Evolutionary conservation across 2,888 invertebrate genomes (phyloP), one percentile per base, ranked within the genome.

Genomic region (Anticlea derivata): DNA sequence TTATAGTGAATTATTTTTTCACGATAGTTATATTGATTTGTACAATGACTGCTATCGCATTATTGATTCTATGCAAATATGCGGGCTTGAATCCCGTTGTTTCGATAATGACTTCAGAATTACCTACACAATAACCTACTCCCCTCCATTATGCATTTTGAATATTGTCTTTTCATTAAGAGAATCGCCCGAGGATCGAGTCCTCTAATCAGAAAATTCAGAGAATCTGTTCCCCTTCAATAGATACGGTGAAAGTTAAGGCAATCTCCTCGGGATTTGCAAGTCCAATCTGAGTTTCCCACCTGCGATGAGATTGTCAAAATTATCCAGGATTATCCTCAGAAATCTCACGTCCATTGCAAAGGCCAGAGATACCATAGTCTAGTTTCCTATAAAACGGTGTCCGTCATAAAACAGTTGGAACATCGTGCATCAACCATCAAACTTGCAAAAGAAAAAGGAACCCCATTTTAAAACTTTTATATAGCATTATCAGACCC

Each of bases 281-380:
- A 52, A 48, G 52, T 48, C 52, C 52, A 52, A 52, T 52, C 52
- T 34, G 41, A 23, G 43, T 27, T 37, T 47, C 27, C 47, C 52
- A 52, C 52, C 47, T 48, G 52, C 47, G 47, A 52, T 52, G 52
- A 43, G 52, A 52, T 48, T 43, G 47, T 48, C 47, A 43, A 52
- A 52, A 52, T 52, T 52, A 52, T 48, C 52, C 47, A 23, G 52
- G 47, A 48, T 52, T 43, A 52, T 52, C 47, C 47, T 20, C 50
- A 13, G 13, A 50, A 48, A 34, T 39, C 43, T 48, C 43, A 39
- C 31, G 47, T 52, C 52, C 47, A 26, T 33, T 33, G 17, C 13
- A 43, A 52, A 41, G 7, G 43, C 47, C 35, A 47, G 44, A 48
- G 43, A 33, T 27, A 26, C 52, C 23, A 43, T 30, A 37, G 11